Evolutionary conservation across 2,113 vertebrate genomes (phyloP), one percentile per base, ranked within the genome.

Genomic region (Pteruthius melanotis): DNA sequence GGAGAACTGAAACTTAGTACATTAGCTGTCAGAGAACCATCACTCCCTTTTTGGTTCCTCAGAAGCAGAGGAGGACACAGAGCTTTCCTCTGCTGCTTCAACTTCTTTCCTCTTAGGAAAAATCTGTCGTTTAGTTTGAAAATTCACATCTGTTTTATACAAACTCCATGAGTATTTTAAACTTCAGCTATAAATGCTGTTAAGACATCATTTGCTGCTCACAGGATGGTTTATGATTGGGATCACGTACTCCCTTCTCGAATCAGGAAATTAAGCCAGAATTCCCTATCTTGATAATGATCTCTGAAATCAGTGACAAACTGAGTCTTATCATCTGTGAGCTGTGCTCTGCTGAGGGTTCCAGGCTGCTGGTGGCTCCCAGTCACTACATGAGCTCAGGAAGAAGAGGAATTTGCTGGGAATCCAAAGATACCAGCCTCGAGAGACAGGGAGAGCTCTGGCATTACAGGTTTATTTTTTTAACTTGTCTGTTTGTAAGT

Each of bases 71-170:
- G 70, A 79, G 39, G 70, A 93, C 45, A 79, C 66, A 63, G 53
- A 80, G 42, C 30, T 89, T 68, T 87, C 33, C 54, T 87, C 70
- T 64, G 16, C 77, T 92, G 59, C 47, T 88, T 80, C 59, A 71
- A 21, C 64, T 64, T 65, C 68, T 90, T 95, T 86, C 37, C 71
- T 88, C 30, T 66, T 40, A 66, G 71, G 83, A 81, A 72, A 92
- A 88, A 45, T 83, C 77, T 60, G 66, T 57, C 71, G 60, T 74
- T 95, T 88, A 94, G 90, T 95, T 96, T 97, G 96, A 94, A 94
- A 91, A 92, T 71, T 90, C 90, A 87, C 94, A 95, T 96, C 95
- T 96, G 95, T 81, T 95, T 88, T 88, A 83, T 88, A 93, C 94
- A 93, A 94, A 84, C 82, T 87, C 17, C 59, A 47, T 23, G 84